Percentiles rank a stretch among this genome's conserved stretches.
These are phyloP conservation scores for Apistogramma diplotaenia DNA, from an alignment of 2,113 vertebrate species.

Conservation along the genomic window DNA sequence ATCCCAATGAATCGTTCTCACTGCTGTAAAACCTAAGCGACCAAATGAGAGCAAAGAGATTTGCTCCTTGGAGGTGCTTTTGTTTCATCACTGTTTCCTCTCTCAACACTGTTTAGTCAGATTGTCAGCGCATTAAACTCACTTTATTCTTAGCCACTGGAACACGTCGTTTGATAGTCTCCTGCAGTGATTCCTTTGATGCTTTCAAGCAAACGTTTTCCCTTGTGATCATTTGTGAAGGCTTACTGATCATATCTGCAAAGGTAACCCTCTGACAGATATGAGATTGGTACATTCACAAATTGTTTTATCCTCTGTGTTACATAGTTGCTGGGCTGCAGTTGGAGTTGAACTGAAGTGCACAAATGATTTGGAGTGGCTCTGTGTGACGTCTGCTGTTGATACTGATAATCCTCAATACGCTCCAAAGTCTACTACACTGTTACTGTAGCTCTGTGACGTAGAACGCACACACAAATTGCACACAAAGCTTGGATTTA, in stretches of 20 bases:
- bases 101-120: constrained; percentile 28
- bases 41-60: constrained; percentile 17
- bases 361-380: constrained; percentile 25
- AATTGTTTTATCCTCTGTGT: not conserved
- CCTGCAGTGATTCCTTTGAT: constrained; percentile 49
- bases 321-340: not conserved
- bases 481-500: not conserved
- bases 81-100: constrained; percentile 31
- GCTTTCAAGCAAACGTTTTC: not conserved
- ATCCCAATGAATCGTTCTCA: constrained; percentile 1
- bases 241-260: not conserved
- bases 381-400: constrained; percentile 27
- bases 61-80: constrained; percentile 16
- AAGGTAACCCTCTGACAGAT: constrained; percentile 9
- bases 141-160: constrained; percentile 23
- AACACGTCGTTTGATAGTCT: constrained; percentile 38
- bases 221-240: constrained; percentile 25
- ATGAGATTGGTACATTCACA: not conserved
- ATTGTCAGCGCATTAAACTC: constrained; percentile 42
- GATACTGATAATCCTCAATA: constrained; percentile 39
- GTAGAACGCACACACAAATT: not conserved
- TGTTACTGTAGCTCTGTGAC: constrained; percentile 17
- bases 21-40: not conserved
- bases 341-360: not conserved
- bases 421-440: constrained; percentile 17